These are phyloP conservation scores for Eciton burchellii DNA, from an alignment of 1,140 invertebrate genomes.

Conservation along the genomic window DNA sequence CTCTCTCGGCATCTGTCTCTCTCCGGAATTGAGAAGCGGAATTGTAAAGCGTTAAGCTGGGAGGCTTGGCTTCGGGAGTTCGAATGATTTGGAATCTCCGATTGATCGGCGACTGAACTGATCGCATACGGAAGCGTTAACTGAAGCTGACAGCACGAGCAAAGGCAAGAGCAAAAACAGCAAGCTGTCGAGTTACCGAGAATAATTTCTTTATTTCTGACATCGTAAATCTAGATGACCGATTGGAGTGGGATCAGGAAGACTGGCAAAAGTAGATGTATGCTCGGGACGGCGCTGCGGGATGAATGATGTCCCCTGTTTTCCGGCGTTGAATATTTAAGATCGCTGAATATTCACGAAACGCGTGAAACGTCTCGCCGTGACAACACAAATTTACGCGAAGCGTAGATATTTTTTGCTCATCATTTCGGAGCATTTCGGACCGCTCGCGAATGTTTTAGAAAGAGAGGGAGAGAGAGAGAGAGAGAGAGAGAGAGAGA, in stretches of 20 bases:
- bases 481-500: too few species aligned
- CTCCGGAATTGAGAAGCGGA: too few species aligned
- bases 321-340: slow-evolving; percentile 56
- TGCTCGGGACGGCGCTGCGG: slow-evolving; percentile 19
- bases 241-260: slow-evolving; percentile 48
- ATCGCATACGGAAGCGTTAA: slow-evolving; percentile 15
- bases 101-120: background rate
- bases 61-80: background rate
- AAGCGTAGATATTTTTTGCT: slow-evolving; percentile 30
- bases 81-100: background rate
- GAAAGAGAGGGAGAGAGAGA: too few species aligned
- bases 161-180: background rate
- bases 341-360: slow-evolving; percentile 56
- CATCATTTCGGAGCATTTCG: slow-evolving; percentile 1
- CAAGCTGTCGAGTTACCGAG: slow-evolving; percentile 12
- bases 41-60: too few species aligned
- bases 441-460: background rate
- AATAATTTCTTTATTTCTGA: slow-evolving; percentile 60
- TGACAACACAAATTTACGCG: slow-evolving; percentile 33
- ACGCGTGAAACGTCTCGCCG: slow-evolving; percentile 25
- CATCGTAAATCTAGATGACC: slow-evolving; percentile 52
- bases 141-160: slow-evolving; percentile 31
- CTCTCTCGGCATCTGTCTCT: background rate
- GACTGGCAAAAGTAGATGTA: slow-evolving; percentile 54
- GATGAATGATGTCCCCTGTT: slow-evolving; percentile 54